Conservation (phyloP, 2,888 invertebrate genomes). For the Nysson spinosus region DNA sequence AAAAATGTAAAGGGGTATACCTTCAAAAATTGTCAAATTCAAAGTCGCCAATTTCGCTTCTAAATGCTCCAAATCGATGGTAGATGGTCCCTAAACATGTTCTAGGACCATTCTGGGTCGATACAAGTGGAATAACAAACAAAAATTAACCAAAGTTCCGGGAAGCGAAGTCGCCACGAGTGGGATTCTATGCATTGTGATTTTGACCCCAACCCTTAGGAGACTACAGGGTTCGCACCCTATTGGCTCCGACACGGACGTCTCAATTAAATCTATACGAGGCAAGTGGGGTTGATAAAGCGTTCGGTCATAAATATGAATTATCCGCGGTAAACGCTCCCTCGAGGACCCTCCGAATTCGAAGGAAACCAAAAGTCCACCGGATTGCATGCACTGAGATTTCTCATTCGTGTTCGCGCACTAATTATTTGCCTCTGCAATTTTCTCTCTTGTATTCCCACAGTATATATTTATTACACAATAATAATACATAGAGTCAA, state of each 20-base stretch:
- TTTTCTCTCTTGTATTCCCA: too few relatives aligned
- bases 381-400: constrained; percentile 38
- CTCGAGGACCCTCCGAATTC: constrained; percentile 66
- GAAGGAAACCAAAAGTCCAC: constrained; percentile 20
- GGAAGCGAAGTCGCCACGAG: constrained; percentile 39
- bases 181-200: constrained; percentile 51
- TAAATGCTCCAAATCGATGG: too few relatives aligned
- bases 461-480: too few relatives aligned
- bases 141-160: constrained; percentile 45
- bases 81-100: too few relatives aligned
- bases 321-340: constrained; percentile 76
- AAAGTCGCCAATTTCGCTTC: too few relatives aligned
- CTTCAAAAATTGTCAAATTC: too few relatives aligned
- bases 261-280: constrained; percentile 77
- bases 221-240: constrained; percentile 72
- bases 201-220: constrained; percentile 49
- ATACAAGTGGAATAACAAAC: too few relatives aligned
- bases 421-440: too few relatives aligned
- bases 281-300: constrained; percentile 75
- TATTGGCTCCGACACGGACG: constrained; percentile 76
- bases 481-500: too few relatives aligned
- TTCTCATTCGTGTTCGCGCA: too few relatives aligned
- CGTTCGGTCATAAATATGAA: constrained; percentile 76
- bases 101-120: too few relatives aligned
- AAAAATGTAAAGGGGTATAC: too few relatives aligned